phyloP scores from a whole-genome alignment of 2,113 vertebrate species.

The Hydrochoerus hydrochaeris region DNA sequence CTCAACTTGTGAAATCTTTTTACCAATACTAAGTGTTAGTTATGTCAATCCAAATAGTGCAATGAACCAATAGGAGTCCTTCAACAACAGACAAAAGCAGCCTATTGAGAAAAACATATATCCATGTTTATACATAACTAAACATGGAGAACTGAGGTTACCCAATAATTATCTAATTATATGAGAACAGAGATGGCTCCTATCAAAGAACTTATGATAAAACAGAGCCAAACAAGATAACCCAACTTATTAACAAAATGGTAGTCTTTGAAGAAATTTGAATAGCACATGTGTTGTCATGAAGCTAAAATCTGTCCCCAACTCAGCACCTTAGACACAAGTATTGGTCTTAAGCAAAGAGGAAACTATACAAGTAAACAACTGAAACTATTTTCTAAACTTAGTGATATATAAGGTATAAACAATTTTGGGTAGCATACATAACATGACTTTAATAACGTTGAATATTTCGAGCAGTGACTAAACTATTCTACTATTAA shows the following conservation, averaged over 20 bases:
- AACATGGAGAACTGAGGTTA: conserved; percentile 27
- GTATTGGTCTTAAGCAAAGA: background rate
- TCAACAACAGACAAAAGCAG: background rate
- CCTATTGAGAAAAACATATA: background rate
- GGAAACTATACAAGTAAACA: background rate
- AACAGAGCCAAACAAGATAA: background rate
- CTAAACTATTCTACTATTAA: background rate
- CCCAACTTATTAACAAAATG: background rate
- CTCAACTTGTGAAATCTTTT: background rate
- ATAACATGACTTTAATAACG: background rate
- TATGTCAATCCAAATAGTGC: background rate
- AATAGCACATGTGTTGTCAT: background rate
- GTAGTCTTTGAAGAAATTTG: background rate
- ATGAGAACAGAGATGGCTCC: background rate
- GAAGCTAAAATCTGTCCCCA: background rate
- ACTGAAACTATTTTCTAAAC: background rate
- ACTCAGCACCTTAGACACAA: background rate
- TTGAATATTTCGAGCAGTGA: background rate
- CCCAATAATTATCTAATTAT: background rate
- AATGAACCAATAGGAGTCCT: background rate
- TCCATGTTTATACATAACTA: background rate
- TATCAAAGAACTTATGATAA: background rate
- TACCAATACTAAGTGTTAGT: background rate
- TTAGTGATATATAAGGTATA: background rate
- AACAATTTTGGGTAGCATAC: background rate